Evolutionary conservation across 2,113 vertebrate genomes (phyloP), one percentile per base, ranked within the genome.

Genomic region (Gasterosteus nipponicus): DNA sequence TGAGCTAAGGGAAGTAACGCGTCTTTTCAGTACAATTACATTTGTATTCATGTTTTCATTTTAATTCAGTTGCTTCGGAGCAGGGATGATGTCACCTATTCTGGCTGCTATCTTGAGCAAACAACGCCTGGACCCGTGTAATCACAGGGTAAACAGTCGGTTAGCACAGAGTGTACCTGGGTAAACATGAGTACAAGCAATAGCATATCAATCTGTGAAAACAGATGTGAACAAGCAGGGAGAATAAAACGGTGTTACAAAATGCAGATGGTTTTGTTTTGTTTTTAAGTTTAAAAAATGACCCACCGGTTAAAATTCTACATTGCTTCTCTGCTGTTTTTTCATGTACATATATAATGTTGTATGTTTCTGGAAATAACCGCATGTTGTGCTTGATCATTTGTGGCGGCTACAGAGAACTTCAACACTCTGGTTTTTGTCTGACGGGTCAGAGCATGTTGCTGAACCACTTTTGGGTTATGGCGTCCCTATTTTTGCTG

Each of bases 91-190:
- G 61, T 47, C 56, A 59, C 14, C 11, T 35, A 12, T 54, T 69
- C 26, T 46, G n/a, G 29, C 18, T 16, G 42, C 53, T 58, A 44
- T 68, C 22, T n/a, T 41, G 42, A 57, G 10, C n/a, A 71, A 78
- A 63, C 65, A 33, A 56, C 19, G 5, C 35, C 51, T 65, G 61
- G 22, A 65, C 59, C 42, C 12, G 61, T 78, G 44, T 69, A 56
- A 56, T 63, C 38, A 33, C 5, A 6, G 26, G 31, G 66, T 14
- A 33, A 18, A 69, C 47, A 67, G 22, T 51, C 1, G 18, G 16
- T 58, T 31, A 46, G 41, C 41, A 5, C 26, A n/a, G 44, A 58
- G 7, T 41, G 26, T 61, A 29, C 42, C 51, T 6, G 5, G 11
- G 64, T 47, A 31, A 64, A 51, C 39, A 60, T 3, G 22, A 31